Percentiles rank a stretch among this genome's conserved stretches.
These are phyloP conservation scores for Uria lomvia DNA, from an alignment of 2,113 vertebrate species.

Conservation along the genomic window DNA sequence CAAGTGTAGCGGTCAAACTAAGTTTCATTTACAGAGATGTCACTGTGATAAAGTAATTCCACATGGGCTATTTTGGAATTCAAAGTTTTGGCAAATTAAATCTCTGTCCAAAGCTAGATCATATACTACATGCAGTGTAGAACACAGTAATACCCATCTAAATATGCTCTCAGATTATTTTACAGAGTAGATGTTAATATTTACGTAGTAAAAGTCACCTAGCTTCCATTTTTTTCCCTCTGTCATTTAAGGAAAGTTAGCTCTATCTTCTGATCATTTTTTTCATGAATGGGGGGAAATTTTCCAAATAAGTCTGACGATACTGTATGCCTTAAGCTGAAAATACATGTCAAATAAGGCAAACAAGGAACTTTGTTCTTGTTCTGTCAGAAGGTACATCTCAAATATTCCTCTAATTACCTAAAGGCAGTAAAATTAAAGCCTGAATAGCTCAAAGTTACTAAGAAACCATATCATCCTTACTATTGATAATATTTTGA, in stretches of 20 bases:
- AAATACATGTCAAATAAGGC: not conserved
- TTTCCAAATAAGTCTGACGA: not conserved
- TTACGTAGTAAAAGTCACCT: not conserved
- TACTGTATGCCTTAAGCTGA: not conserved
- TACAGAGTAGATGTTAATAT: not conserved
- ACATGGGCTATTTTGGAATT: not conserved
- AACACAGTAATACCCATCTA: not conserved
- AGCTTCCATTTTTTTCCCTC: not conserved
- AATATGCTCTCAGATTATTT: not conserved
- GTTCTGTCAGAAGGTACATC: not conserved
- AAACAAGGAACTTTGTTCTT: not conserved
- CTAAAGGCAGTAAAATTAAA: not conserved
- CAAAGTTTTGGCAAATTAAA: not conserved
- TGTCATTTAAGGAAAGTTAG: not conserved
- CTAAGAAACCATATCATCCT: not conserved
- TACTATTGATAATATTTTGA: not conserved
- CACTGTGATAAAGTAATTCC: not conserved
- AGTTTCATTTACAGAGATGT: not conserved
- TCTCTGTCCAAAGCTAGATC: not conserved
- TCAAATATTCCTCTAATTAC: not conserved
- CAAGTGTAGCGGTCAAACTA: not conserved
- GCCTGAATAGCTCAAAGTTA: not conserved
- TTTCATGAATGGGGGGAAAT: not conserved
- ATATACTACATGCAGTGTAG: not conserved
- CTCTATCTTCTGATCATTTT: not conserved